These are phyloP conservation scores for Mimas tiliae DNA, from an alignment of 2,888 invertebrate genomes.

Conservation along the genomic window DNA sequence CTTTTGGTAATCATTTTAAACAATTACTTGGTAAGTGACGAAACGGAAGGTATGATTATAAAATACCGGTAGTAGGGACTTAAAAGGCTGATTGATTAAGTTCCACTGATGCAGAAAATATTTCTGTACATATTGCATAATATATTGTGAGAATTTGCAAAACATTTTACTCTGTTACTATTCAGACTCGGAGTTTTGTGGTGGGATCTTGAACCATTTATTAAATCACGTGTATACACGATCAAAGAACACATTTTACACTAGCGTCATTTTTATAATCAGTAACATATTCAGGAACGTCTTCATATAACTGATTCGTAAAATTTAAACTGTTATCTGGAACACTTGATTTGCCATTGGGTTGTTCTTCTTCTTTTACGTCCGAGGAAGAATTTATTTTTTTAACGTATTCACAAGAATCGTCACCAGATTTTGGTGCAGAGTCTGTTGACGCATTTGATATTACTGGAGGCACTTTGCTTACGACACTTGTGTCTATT, in stretches of 20 bases:
- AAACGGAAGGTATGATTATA: too few species aligned
- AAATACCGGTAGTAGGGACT: too few species aligned
- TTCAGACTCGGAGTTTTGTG: not conserved
- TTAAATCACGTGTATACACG: not conserved
- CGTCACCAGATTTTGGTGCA: slow-evolving; percentile 13
- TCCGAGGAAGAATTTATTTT: not conserved
- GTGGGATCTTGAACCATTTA: not conserved
- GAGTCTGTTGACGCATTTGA: slow-evolving; percentile 5
- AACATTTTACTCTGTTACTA: not conserved
- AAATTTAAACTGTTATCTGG: not conserved
- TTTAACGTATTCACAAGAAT: slow-evolving; percentile 20
- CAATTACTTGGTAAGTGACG: too few species aligned
- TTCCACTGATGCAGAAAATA: not conserved
- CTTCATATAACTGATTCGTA: not conserved
- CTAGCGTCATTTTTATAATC: not conserved
- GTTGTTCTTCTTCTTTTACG: slow-evolving; percentile 22
- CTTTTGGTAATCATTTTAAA: too few species aligned
- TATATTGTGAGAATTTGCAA: not conserved
- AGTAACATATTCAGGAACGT: not conserved
- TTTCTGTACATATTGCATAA: not conserved
- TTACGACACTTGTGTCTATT: slow-evolving; percentile 37
- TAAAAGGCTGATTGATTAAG: too few species aligned
- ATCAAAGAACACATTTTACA: slow-evolving; percentile 2
- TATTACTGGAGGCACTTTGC: slow-evolving; percentile 30
- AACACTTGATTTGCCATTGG: slow-evolving; percentile 25